Evolutionary conservation across 2,113 vertebrate species (phyloP), one percentile per base, ranked within the genome.

Genomic region (Todiramphus saurophagus): DNA sequence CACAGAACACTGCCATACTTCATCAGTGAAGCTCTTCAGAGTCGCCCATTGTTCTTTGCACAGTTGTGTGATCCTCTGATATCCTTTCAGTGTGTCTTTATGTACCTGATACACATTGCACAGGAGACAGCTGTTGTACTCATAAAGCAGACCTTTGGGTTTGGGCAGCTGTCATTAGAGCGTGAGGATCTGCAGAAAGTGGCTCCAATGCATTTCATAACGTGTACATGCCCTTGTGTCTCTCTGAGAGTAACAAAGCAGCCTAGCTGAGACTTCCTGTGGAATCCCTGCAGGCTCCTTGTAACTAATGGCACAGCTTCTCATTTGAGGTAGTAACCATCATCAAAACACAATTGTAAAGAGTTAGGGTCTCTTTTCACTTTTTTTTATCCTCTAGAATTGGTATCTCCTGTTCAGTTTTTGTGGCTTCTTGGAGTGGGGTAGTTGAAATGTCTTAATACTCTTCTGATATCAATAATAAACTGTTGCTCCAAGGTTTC

Each of bases 21-120:
- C 31, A 48, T 44, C 18, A 30, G 28, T 25, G 44, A 63, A 69
- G 37, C 62, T 55, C 59, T 81, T 56, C 58, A 72, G 20, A 53
- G 25, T 72, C 16, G 0, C 33, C 17, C 0, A 0, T 55, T 35
- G 23, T 62, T 78, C 67, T 66, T 76, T 51, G 63, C 35, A 23
- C 2, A 0, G 56, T 44, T 17, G 1, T 10, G 12, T 16, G 9
- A 62, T 72, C 43, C 41, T 44, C 25, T 5, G 0, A 16, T 53
- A 56, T 27, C 53, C 37, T 75, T 72, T 72, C 69, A 12, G 4
- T 62, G 21, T 41, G 41, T 21, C 58, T 76, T 91, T 37, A 46
- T 35, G 30, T 53, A 79, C 62, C 66, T 51, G n/a, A n/a, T 35
- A 90, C 86, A 23, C 25, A 3, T 16, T 27, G 59, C 23, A 10